Evolutionary conservation across 2,113 vertebrate genomes (phyloP).

Genomic region (Spheniscus mendiculus): DNA sequence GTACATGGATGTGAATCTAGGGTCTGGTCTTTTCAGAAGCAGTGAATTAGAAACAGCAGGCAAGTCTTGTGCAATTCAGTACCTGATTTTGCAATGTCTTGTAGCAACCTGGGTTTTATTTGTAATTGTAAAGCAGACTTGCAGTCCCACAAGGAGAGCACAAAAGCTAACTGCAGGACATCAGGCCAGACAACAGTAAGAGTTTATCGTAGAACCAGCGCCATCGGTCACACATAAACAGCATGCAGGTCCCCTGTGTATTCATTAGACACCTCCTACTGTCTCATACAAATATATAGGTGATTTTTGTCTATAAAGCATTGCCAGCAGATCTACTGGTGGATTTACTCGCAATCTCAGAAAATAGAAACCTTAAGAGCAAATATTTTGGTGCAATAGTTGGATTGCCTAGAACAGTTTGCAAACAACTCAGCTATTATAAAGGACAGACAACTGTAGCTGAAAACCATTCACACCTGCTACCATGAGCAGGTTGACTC

Average conservation of each 20-base stretch:
- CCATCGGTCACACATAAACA: neutral
- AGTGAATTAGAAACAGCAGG: neutral
- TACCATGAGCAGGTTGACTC: neutral
- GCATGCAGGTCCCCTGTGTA: neutral
- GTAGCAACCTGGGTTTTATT: conserved; percentile 7
- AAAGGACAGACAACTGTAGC: neutral
- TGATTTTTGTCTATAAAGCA: neutral
- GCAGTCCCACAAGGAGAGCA: neutral
- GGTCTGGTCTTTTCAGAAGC: neutral
- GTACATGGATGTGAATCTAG: neutral
- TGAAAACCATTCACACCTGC: neutral
- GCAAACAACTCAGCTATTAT: neutral
- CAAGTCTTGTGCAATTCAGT: neutral
- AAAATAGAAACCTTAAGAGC: neutral
- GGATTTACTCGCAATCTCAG: neutral
- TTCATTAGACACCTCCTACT: neutral
- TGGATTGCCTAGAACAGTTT: neutral
- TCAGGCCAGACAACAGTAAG: neutral
- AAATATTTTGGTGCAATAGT: conserved; percentile 12
- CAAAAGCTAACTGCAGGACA: neutral
- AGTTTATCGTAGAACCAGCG: neutral
- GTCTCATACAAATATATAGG: neutral
- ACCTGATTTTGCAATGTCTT: conserved; percentile 12
- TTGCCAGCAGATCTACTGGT: accelerated
- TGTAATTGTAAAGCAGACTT: neutral